Evolutionary conservation across 2,888 invertebrate genomes (phyloP).

Genomic region (Scaptomyza reducta): DNA sequence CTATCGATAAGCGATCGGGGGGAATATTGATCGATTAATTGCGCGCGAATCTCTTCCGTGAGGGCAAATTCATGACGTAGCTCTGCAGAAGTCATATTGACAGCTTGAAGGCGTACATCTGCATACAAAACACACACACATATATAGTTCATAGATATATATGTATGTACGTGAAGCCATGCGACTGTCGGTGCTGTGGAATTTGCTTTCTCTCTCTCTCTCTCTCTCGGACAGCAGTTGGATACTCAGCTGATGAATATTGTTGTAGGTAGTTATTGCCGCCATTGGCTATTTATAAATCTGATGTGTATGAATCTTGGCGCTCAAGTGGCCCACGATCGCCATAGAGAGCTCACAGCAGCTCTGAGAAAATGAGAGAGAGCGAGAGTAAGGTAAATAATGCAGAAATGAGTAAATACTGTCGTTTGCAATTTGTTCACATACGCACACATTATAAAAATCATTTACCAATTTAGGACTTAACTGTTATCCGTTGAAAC

Average conservation of each 20-base stretch:
- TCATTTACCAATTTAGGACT: conserved; percentile 66
- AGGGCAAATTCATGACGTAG: conserved; percentile 35
- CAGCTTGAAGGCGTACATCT: conserved; percentile 28
- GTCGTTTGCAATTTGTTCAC: conserved; percentile 25
- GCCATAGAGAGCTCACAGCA: conserved; percentile 24
- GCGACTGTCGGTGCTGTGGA: conserved; percentile 56
- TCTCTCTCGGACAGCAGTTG: conserved; percentile 26
- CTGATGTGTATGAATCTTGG: conserved; percentile 73
- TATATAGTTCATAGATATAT: not conserved
- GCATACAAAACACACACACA: not conserved
- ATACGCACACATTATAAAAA: conserved; percentile 25
- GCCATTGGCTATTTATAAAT: conserved; percentile 71
- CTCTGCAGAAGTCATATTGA: conserved; percentile 32
- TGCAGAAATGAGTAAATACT: conserved; percentile 6
- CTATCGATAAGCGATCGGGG: conserved; percentile 30
- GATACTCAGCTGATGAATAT: conserved; percentile 48
- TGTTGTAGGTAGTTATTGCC: conserved; percentile 41
- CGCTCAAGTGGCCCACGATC: conserved; percentile 49
- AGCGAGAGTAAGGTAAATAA: conserved; percentile 12
- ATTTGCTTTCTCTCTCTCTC: conserved; percentile 45
- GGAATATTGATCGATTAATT: conserved; percentile 19
- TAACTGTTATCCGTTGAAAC: conserved; percentile 50
- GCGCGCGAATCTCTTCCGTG: conserved; percentile 23
- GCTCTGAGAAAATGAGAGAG: conserved; percentile 15
- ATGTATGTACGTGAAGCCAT: conserved; percentile 52